Conservation (phyloP, 2,888 invertebrate species). For the Drepana falcataria region DNA sequence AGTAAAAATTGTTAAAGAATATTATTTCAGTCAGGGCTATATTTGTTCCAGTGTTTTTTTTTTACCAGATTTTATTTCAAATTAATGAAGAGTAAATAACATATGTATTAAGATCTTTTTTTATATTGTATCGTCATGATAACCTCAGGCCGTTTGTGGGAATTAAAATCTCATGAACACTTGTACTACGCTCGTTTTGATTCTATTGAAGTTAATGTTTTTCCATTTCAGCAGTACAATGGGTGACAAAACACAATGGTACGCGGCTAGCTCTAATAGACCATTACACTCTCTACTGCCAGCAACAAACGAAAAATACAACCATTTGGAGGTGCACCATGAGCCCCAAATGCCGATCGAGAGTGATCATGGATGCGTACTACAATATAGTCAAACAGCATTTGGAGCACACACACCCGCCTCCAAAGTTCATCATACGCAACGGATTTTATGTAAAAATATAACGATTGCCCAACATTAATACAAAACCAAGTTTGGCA, state of each 20-base stretch:
- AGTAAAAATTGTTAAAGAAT: too few relatives aligned
- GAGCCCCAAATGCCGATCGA: constrained; percentile 15
- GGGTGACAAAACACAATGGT: not conserved
- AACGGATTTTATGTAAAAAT: constrained; percentile 17
- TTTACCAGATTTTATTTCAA: too few relatives aligned
- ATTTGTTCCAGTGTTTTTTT: too few relatives aligned
- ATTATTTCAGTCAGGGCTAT: too few relatives aligned
- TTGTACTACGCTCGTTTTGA: too few relatives aligned
- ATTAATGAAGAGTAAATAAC: too few relatives aligned
- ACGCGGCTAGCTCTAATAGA: not conserved
- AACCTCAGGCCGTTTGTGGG: too few relatives aligned
- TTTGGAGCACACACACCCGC: constrained; percentile 14
- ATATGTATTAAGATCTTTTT: too few relatives aligned
- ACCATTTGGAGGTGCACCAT: constrained; percentile 11
- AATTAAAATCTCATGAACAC: too few relatives aligned
- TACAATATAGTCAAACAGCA: constrained; percentile 5
- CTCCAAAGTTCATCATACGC: constrained; percentile 12
- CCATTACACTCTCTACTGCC: not conserved
- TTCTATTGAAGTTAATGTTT: not conserved
- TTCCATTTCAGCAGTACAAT: not conserved
- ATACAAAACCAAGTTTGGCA: too few relatives aligned
- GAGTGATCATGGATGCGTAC: constrained; percentile 10
- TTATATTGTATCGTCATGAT: too few relatives aligned
- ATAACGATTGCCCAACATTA: too few relatives aligned
- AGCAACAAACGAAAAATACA: not conserved